phyloP scores from a whole-genome alignment of 2,797 vertebrate genomes.

The Delichon dasypus region DNA sequence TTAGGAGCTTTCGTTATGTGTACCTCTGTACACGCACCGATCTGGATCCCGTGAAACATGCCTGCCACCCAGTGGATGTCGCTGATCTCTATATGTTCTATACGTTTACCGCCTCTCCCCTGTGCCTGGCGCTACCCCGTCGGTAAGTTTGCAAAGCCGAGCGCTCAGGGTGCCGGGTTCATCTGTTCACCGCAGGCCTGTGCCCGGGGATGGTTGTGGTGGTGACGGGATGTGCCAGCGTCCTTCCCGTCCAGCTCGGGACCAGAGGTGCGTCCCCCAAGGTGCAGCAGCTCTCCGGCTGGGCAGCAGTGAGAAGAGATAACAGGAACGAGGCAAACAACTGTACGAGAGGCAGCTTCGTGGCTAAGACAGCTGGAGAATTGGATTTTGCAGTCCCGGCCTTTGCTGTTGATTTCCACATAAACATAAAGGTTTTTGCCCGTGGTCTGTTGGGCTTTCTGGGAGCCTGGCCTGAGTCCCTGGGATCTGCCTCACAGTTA shows the following conservation, averaged over 20 bases:
- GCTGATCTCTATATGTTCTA: not conserved
- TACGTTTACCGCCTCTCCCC: not conserved
- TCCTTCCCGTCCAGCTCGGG: rapidly evolving
- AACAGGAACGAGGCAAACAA: rapidly evolving
- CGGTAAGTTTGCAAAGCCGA: not conserved
- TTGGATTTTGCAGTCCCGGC: not conserved
- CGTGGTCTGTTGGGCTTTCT: not conserved
- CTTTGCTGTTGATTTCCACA: not conserved
- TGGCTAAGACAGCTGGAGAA: not conserved
- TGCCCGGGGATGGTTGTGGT: rapidly evolving
- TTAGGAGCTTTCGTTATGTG: not conserved
- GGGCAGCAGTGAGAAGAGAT: not conserved
- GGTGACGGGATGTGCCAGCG: rapidly evolving
- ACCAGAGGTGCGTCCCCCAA: rapidly evolving
- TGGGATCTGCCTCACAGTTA: not conserved
- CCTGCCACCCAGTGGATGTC: slow-evolving; percentile 58
- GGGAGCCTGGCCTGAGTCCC: not conserved
- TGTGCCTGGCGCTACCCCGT: rapidly evolving
- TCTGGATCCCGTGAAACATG: not conserved
- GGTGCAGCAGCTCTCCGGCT: not conserved
- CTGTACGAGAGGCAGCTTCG: not conserved
- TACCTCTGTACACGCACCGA: rapidly evolving
- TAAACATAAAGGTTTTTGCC: not conserved
- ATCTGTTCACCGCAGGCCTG: rapidly evolving
- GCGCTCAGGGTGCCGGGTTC: not conserved